These are phyloP conservation scores for Catamblyrhynchus diadema DNA, from an alignment of 2,797 vertebrate genomes.

Conservation along the genomic window DNA sequence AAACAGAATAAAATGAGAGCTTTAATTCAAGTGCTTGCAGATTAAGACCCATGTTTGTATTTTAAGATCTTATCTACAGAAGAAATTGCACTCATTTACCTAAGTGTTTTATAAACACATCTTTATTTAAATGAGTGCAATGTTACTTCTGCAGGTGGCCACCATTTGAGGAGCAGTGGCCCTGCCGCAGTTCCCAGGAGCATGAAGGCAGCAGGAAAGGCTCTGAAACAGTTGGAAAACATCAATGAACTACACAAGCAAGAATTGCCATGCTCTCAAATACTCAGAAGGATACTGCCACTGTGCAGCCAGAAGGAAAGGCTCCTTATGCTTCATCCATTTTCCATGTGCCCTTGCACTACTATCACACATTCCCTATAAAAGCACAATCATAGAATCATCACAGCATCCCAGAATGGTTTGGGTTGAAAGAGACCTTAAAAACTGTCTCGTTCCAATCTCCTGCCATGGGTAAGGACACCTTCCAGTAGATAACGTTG, in stretches of 20 bases:
- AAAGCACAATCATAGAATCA: not conserved
- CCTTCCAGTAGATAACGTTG: not conserved
- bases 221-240: not conserved
- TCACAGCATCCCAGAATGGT: not conserved
- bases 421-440: not conserved
- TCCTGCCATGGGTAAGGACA: not conserved
- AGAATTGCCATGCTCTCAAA: rapidly evolving
- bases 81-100: not conserved
- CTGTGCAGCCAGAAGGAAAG: not conserved
- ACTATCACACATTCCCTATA: rapidly evolving
- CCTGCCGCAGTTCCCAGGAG: not conserved
- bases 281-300: not conserved
- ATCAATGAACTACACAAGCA: rapidly evolving
- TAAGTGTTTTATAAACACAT: not conserved
- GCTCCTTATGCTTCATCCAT: rapidly evolving
- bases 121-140: not conserved
- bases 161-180: not conserved
- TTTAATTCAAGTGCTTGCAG: slow-evolving; percentile 5
- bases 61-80: slow-evolving; percentile 36
- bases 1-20: not conserved
- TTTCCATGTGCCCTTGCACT: not conserved
- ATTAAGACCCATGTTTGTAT: not conserved
- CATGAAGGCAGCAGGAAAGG: rapidly evolving
- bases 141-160: not conserved
- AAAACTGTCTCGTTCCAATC: not conserved